Conservation (phyloP, 2,113 vertebrate species). For the Misgurnus mizolepis region DNA sequence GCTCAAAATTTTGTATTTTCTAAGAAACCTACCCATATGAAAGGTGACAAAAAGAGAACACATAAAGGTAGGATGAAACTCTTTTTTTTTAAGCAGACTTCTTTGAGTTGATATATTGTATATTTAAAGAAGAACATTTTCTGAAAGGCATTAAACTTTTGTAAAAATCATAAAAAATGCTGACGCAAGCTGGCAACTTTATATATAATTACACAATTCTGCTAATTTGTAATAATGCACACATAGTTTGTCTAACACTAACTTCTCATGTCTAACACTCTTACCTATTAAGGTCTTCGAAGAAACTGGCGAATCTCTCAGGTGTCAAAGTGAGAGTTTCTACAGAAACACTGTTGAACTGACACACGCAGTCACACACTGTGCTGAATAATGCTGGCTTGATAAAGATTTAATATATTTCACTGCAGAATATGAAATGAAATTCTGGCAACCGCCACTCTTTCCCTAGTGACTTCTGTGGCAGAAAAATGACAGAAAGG, state of each 20-base stretch:
- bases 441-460: neutral
- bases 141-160: too few relatives aligned
- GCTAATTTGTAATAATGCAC: too few relatives aligned
- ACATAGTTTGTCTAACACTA: neutral
- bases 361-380: neutral
- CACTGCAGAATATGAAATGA: conserved; percentile 17
- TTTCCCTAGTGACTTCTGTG: conserved; percentile 8
- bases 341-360: neutral
- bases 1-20: too few relatives aligned
- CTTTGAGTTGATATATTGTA: too few relatives aligned
- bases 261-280: neutral
- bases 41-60: too few relatives aligned
- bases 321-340: conserved; percentile 21
- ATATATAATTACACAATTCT: too few relatives aligned
- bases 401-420: conserved; percentile 37
- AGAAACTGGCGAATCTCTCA: neutral
- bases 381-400: conserved; percentile 20
- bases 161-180: too few relatives aligned
- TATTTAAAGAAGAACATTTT: too few relatives aligned
- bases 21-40: too few relatives aligned
- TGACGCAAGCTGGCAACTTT: too few relatives aligned
- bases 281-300: neutral
- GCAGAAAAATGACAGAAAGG: neutral
- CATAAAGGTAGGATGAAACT: too few relatives aligned
- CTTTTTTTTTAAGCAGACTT: too few relatives aligned